phyloP scores from a whole-genome alignment of 2,888 invertebrate species.

The Eumacrocentrus americanus region DNA sequence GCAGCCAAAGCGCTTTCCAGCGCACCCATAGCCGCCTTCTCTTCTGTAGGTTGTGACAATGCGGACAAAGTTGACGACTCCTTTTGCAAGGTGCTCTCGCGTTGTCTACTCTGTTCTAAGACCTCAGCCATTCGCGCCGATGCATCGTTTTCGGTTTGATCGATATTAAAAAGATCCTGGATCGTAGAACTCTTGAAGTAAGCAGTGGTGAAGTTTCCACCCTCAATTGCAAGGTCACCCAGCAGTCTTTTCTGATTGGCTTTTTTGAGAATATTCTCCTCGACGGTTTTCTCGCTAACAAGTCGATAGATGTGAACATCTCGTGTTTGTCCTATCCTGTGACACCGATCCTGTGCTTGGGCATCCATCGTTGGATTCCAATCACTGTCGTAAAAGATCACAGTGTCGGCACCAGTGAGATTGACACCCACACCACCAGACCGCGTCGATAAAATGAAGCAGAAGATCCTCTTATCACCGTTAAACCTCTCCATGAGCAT shows the following conservation, averaged over 20 bases:
- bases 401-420: slow-evolving; percentile 98
- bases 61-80: slow-evolving; percentile 39
- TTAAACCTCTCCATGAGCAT: slow-evolving; percentile 97
- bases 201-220: slow-evolving; percentile 97
- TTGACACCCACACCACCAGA: slow-evolving; percentile 98
- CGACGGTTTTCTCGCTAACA: slow-evolving; percentile 95
- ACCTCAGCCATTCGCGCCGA: slow-evolving; percentile 67
- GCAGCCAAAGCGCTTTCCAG: slow-evolving; percentile 85
- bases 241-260: slow-evolving; percentile 96
- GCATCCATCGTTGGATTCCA: slow-evolving; percentile 99
- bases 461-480: slow-evolving; percentile 91
- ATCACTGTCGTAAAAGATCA: slow-evolving; percentile 99
- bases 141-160: slow-evolving; percentile 69
- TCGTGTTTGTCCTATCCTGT: slow-evolving; percentile 98
- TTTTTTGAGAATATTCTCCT: slow-evolving; percentile 99
- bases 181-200: slow-evolving; percentile 93
- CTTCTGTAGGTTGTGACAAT: slow-evolving; percentile 55
- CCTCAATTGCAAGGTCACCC: slow-evolving; percentile 97
- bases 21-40: slow-evolving; percentile 69
- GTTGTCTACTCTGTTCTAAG: slow-evolving; percentile 63
- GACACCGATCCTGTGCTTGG: slow-evolving; percentile 94
- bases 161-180: slow-evolving; percentile 87
- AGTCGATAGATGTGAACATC: slow-evolving; percentile 98
- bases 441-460: slow-evolving; percentile 96
- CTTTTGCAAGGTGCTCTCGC: slow-evolving; percentile 56